Conservation (phyloP, 1,140 invertebrate species). For the Trissolcus basalis region DNA sequence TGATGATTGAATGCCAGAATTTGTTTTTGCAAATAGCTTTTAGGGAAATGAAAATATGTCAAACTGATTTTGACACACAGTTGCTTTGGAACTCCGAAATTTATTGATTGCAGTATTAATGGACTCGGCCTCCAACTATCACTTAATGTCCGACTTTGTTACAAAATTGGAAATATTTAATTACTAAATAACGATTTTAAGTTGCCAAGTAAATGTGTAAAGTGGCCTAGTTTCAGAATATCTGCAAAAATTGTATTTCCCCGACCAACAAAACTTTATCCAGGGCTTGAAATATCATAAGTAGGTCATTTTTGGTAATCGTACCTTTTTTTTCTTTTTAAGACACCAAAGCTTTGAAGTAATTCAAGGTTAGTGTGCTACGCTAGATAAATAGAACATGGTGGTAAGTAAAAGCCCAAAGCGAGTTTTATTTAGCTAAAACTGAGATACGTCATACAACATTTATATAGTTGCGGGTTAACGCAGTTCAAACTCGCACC, state of each 20-base stretch:
- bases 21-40: too few relatives aligned
- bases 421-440: conserved; percentile 1
- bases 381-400: conserved; percentile 5
- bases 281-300: conserved; percentile 5
- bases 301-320: conserved; percentile 36
- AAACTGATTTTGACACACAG: too few relatives aligned
- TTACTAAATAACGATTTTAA: conserved; percentile 9
- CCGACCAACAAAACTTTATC: conserved; percentile 16
- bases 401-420: conserved; percentile 6
- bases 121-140: background rate
- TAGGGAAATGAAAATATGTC: too few relatives aligned
- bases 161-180: conserved; percentile 10
- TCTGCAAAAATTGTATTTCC: conserved; percentile 20
- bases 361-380: conserved; percentile 25
- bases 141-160: background rate
- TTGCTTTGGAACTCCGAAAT: conserved; percentile 1
- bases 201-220: conserved; percentile 6
- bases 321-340: conserved; percentile 17
- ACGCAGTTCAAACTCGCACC: conserved; percentile 3
- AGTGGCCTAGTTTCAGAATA: conserved; percentile 30
- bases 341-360: conserved; percentile 10
- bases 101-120: conserved; percentile 16
- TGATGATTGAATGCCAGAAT: too few relatives aligned
- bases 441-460: conserved; percentile 7
- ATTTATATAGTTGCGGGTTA: conserved; percentile 10